phyloP scores from a whole-genome alignment of 37 sponge, comb jelly and placozoan genomes.

The Ianthella basta region DNA sequence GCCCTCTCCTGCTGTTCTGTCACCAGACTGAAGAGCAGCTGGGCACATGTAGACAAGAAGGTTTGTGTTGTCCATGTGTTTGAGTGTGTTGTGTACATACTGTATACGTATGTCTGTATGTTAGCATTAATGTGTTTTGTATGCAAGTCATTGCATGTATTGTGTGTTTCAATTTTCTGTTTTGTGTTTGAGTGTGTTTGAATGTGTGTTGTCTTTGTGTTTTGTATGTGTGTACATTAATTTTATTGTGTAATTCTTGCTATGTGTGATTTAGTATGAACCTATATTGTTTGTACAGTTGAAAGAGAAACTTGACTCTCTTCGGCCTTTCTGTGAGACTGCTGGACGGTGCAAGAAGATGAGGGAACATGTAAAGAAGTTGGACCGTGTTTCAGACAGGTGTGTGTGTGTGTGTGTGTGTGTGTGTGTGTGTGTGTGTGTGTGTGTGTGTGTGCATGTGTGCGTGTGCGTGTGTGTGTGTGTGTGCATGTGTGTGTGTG shows the following conservation, averaged over 20 bases:
- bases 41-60: conserved; percentile 72
- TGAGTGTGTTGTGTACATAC: conserved; percentile 28
- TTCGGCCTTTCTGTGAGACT: conserved; percentile 51
- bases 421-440: conserved; percentile 42
- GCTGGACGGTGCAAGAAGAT: conserved; percentile 71
- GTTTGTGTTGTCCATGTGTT: conserved; percentile 38
- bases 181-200: background rate
- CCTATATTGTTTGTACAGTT: conserved; percentile 27
- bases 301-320: conserved; percentile 43
- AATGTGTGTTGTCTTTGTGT: background rate
- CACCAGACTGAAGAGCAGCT: conserved; percentile 53
- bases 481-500: conserved; percentile 24
- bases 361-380: conserved; percentile 67
- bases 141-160: background rate
- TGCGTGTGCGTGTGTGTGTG: conserved; percentile 16
- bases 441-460: conserved; percentile 3
- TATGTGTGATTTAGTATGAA: too few species aligned
- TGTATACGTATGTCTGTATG: conserved; percentile 16
- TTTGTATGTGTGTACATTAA: background rate
- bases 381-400: background rate
- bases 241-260: too few species aligned
- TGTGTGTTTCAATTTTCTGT: too few species aligned
- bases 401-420: background rate
- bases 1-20: conserved; percentile 63
- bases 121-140: conserved; percentile 3